Conservation (phyloP, 2,888 invertebrate genomes). For the Neoitamus cyanurus region DNA sequence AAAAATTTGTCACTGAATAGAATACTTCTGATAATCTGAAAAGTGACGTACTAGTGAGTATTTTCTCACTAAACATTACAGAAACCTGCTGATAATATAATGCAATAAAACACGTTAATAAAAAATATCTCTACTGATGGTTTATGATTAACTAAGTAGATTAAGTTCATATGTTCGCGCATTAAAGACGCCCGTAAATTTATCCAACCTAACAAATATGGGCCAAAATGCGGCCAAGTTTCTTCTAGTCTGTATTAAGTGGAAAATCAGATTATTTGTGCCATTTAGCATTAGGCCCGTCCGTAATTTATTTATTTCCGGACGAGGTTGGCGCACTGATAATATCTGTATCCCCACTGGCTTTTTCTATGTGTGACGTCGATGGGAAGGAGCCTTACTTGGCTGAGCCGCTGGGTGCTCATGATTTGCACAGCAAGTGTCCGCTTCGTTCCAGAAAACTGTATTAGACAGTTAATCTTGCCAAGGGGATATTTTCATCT, state of each 20-base stretch:
- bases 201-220: neutral
- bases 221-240: neutral
- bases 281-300: neutral
- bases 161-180: neutral
- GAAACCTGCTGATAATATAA: too few relatives aligned
- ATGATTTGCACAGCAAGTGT: conserved; percentile 51
- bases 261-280: neutral
- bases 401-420: conserved; percentile 2
- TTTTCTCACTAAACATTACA: too few relatives aligned
- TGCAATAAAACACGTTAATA: too few relatives aligned
- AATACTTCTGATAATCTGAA: too few relatives aligned
- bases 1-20: too few relatives aligned
- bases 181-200: neutral
- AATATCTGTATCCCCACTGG: neutral
- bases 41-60: too few relatives aligned
- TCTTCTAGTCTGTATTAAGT: neutral
- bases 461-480: conserved; percentile 53
- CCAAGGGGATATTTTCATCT: conserved; percentile 6
- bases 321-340: neutral
- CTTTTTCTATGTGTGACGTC: neutral
- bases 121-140: too few relatives aligned
- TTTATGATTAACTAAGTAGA: neutral
- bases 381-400: neutral
- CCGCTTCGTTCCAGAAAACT: conserved; percentile 48
- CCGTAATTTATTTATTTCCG: neutral